Evolutionary conservation across 2,113 vertebrate species (phyloP), one percentile per base, ranked within the genome.

Genomic region (Chionis minor): DNA sequence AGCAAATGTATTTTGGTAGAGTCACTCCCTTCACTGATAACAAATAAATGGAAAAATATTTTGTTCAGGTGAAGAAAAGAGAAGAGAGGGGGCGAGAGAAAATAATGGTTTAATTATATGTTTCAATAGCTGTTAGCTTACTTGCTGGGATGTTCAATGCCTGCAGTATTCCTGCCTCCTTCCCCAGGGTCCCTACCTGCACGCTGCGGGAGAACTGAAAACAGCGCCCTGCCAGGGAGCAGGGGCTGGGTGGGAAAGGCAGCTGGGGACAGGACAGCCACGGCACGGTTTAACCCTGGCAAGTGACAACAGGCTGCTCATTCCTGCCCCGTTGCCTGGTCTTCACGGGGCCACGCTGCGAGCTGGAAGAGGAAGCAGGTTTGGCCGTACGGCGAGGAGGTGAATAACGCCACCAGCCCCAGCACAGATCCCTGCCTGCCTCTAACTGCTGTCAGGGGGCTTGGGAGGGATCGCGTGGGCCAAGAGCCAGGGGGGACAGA

Each of bases 21-120:
- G 63, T 77, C 84, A 47, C 61, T 95, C 79, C 55, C 45, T 79
- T 54, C 40, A 61, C 94, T 85, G 92, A 95, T 95, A 97, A 95
- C 72, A 93, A 89, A 90, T 77, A 73, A 81, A 81, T 87, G 33
- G 62, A 40, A 49, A 63, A 89, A 81, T 56, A 81, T 49, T 81
- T 73, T 78, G 67, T 45, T 92, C 66, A 54, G 51, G 54, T 82
- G 62, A 85, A 85, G 22, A 78, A 72, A 67, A 54, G 83, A 78
- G 44, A 51, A 70, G 18, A 55, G 24, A 42, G 44, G 33, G 14
- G 9, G n/a, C 0, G 3, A 66, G 61, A 51, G 70, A 74, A 91
- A 92, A 63, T 69, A 70, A 82, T 80, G 62, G 51, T 56, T 62
- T 90, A 71, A 90, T 81, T 81, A 69, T 42, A 66, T 23, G 30